Evolutionary conservation across 2,888 invertebrate species (phyloP).

Genomic region (Mesorhabditis sp.): DNA sequence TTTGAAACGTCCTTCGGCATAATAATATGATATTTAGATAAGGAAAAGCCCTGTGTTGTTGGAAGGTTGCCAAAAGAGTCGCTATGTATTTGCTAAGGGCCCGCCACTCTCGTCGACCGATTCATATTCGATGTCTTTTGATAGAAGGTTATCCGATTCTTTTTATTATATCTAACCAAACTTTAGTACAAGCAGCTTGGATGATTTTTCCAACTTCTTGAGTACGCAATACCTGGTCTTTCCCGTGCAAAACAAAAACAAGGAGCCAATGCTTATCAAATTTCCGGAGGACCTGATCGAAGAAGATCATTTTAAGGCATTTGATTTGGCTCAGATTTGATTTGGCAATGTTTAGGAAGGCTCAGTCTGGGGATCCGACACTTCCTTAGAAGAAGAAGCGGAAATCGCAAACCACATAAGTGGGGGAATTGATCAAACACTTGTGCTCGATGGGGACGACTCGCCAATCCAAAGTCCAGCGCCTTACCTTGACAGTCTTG

Average conservation of each 20-base stretch:
- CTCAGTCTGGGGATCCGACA: slow-evolving; percentile 46
- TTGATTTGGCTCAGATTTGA: background rate
- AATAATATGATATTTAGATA: too few relatives aligned
- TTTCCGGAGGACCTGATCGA: slow-evolving; percentile 44
- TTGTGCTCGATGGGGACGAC: slow-evolving; percentile 20
- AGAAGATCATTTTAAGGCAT: slow-evolving; percentile 17
- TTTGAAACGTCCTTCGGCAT: too few relatives aligned
- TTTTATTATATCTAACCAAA: background rate
- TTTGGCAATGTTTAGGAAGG: slow-evolving; percentile 14
- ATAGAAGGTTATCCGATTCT: background rate
- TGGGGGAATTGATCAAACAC: slow-evolving; percentile 22
- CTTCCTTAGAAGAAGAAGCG: slow-evolving; percentile 44
- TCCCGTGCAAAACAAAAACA: slow-evolving; percentile 31
- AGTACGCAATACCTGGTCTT: slow-evolving; percentile 47
- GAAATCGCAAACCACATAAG: slow-evolving; percentile 35
- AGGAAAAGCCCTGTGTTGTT: too few relatives aligned
- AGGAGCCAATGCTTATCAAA: slow-evolving; percentile 38
- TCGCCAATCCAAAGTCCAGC: slow-evolving; percentile 31
- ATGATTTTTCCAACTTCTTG: slow-evolving; percentile 36
- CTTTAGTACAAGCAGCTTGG: slow-evolving; percentile 33
- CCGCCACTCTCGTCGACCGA: slow-evolving; percentile 5
- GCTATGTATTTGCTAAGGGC: background rate
- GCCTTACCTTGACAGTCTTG: slow-evolving; percentile 25
- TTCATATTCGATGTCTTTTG: background rate
- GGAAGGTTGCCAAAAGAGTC: background rate